Percentiles rank a stretch among this genome's conserved stretches.
phyloP scores from a whole-genome alignment of 2,113 vertebrate genomes.

The Lathamus discolor region DNA sequence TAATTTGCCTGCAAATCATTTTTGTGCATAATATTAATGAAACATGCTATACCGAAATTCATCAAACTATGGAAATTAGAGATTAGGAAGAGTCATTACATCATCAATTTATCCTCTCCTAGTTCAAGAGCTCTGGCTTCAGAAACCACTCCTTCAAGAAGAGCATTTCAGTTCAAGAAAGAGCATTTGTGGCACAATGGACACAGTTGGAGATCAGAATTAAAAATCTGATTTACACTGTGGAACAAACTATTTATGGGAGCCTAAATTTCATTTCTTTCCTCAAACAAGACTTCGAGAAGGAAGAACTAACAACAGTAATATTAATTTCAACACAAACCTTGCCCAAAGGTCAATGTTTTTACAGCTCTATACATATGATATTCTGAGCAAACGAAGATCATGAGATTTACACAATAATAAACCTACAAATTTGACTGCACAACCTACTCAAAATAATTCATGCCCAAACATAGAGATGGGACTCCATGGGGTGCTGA shows the following conservation, averaged over 20 bases:
- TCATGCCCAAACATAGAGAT: not conserved
- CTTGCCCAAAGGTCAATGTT: not conserved
- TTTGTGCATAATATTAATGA: slow-evolving; percentile 51
- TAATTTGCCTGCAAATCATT: slow-evolving; percentile 53
- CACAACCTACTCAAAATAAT: not conserved
- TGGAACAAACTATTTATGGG: not conserved
- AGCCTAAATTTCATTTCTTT: not conserved
- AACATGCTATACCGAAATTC: slow-evolving; percentile 39
- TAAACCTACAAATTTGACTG: not conserved
- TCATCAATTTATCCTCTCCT: not conserved
- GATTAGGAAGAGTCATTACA: slow-evolving; percentile 27
- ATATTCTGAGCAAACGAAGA: not conserved
- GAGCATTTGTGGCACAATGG: not conserved
- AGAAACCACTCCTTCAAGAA: not conserved
- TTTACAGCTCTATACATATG: not conserved
- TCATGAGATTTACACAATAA: not conserved
- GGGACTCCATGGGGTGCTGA: not conserved
- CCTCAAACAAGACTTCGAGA: not conserved
- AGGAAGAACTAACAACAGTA: not conserved
- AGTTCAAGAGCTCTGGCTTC: not conserved
- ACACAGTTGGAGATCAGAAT: not conserved
- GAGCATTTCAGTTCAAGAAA: not conserved
- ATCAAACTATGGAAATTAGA: slow-evolving; percentile 40
- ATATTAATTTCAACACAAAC: not conserved
- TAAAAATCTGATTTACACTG: not conserved